These are phyloP conservation scores for Danio tinwini DNA, from an alignment of 2,797 vertebrate genomes.

Conservation along the genomic window DNA sequence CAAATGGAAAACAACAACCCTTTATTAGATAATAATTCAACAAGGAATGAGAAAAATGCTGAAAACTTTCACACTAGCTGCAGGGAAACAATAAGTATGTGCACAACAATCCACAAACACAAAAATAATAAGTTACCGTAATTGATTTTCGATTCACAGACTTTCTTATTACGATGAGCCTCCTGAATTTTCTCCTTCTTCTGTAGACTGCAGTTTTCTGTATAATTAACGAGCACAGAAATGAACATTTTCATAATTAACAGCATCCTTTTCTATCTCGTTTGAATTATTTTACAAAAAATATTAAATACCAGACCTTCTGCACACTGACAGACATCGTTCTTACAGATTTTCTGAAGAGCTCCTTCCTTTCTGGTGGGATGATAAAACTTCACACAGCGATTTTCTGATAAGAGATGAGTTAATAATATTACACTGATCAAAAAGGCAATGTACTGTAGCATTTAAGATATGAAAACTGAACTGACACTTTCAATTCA, in stretches of 20 bases:
- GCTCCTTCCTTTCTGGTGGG: conserved; percentile 30
- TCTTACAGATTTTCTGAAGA: conserved; percentile 44
- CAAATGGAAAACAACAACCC: not conserved
- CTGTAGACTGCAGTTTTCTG: conserved; percentile 58
- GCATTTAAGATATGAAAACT: not conserved
- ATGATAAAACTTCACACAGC: conserved; percentile 55
- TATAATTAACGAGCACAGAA: not conserved
- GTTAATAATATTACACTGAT: not conserved
- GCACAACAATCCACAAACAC: not conserved
- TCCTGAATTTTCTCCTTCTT: conserved; percentile 34
- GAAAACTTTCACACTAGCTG: not conserved
- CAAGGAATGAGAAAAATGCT: not conserved
- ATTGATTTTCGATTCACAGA: conserved; percentile 51
- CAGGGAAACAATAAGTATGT: not conserved
- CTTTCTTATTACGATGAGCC: conserved; percentile 20
- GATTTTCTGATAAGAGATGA: conserved; percentile 31
- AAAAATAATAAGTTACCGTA: conserved; percentile 49
- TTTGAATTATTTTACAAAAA: not conserved
- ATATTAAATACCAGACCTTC: conserved; percentile 29
- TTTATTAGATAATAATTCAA: not conserved
- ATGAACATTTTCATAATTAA: not conserved
- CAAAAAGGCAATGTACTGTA: not conserved
- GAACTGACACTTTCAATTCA: no score
- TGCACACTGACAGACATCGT: conserved; percentile 49
- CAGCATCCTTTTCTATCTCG: not conserved